Base-by-base conservation (phyloP, 2,888 invertebrate genomes). In the Epiblema foenella region DNA sequence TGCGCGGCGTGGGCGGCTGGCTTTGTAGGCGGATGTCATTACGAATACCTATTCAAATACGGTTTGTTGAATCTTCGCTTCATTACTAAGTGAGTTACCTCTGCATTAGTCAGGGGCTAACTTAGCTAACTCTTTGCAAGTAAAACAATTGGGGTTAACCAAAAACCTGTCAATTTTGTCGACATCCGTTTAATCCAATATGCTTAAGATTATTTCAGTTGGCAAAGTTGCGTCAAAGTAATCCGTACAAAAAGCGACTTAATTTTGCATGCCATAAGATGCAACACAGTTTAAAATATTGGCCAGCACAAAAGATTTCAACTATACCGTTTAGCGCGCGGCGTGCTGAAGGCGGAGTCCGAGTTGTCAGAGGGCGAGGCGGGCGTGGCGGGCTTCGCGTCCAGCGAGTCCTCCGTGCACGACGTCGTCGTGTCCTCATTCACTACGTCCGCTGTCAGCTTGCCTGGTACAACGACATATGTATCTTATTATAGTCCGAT, bases 361-460 rank as follows among this genome's bases (percentile, higher is more conserved):
- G 92, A 92, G 87, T 92, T 91, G 80, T 93, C 93, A 71, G 91
- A 90, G 81, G 91, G 91, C 0, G 91, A 90, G 70, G 89, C 89
- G 81, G 94, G 85, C 12, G 87, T 85, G 71, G 85, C 82, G 52
- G 87, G 83, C 74, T 95, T 94, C 33, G 95, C 95, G 87, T 96
- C 96, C 88, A 96, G 87, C 58, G 96, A 96, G 87, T 96, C 96
- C 85, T 96, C 96, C 70, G 96, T 96, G 89, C 95, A 96, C 29
- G 96, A 96, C 74, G 96, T 96, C 77, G 95, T 94, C 57, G 96
- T 96, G 82, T 93, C 93, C 85, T 96, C 96, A 83, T 95, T 96
- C 81, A 96, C 95, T 72, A 95, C 93, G 77, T 95, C 95, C 67
- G 91, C 91, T 24, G 78, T 83, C 78, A 93, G 77, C 83, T 94